A percentile compares a stretch with the other conserved stretches of the same genome.
phyloP scores from a whole-genome alignment of 2,113 vertebrate species.

The Gambusia affinis region DNA sequence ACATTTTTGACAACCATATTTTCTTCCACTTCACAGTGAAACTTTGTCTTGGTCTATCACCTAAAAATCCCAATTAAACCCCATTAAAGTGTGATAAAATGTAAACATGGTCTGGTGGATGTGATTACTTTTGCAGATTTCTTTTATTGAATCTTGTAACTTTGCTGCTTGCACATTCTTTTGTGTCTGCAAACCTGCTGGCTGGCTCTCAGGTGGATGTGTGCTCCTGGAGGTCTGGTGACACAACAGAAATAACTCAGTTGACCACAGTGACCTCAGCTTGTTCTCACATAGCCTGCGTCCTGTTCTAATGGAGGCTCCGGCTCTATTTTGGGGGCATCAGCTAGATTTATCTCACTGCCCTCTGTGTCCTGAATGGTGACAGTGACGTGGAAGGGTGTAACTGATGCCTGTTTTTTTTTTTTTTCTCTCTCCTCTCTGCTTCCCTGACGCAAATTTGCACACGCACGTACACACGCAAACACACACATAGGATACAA shows the following conservation, averaged over 20 bases:
- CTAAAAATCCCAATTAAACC: background rate
- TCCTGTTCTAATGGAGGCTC: conserved; percentile 68
- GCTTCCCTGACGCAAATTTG: conserved; percentile 61
- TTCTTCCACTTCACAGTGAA: background rate
- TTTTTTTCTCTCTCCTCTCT: background rate
- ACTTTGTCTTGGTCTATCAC: background rate
- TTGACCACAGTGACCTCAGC: conserved; percentile 75
- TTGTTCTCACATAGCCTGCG: conserved; percentile 68
- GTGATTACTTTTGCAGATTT: background rate
- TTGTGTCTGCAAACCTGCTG: conserved; percentile 38
- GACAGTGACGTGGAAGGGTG: conserved; percentile 67
- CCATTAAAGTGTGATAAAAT: background rate
- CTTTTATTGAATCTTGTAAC: background rate
- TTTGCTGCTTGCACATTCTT: conserved; percentile 2
- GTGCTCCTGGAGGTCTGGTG: conserved; percentile 71
- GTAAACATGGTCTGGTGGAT: background rate
- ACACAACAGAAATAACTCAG: conserved; percentile 74
- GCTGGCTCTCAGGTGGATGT: conserved; percentile 67
- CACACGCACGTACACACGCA: conserved; percentile 12
- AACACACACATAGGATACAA: conserved; percentile 40
- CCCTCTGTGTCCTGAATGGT: conserved; percentile 68
- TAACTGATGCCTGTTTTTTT: conserved; percentile 60
- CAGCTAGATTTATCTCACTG: conserved; percentile 72
- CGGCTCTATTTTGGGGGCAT: conserved; percentile 69
- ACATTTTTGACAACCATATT: background rate